A percentile compares a stretch with the other conserved stretches of the same genome.
These are phyloP conservation scores for Operophtera brumata DNA, from an alignment of 2,888 invertebrate species.

Conservation along the genomic window DNA sequence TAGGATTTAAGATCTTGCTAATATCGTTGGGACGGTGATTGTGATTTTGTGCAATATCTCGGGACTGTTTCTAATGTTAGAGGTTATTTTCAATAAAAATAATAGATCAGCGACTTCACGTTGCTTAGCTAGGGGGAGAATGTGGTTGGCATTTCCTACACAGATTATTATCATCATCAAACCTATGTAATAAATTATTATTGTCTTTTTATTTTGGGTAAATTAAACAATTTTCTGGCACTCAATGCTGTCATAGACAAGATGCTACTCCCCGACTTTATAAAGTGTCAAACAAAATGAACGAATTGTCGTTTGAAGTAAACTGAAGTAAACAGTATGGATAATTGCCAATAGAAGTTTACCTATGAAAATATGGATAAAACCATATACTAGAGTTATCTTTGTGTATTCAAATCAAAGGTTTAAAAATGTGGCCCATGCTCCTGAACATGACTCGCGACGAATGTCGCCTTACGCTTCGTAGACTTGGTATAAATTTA, in stretches of 20 bases:
- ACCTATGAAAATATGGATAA: slow-evolving; percentile 73
- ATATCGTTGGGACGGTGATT: too few species aligned
- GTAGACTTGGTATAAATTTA: slow-evolving; percentile 89
- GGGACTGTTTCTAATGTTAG: too few species aligned
- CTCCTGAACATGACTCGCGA: slow-evolving; percentile 92
- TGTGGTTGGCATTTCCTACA: too few species aligned
- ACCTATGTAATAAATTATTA: too few species aligned
- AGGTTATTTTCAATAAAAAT: too few species aligned
- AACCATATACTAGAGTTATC: slow-evolving; percentile 61
- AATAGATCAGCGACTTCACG: too few species aligned
- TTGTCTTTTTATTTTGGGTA: background rate
- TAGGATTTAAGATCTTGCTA: too few species aligned
- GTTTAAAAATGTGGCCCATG: slow-evolving; percentile 82
- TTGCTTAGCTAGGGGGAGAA: too few species aligned
- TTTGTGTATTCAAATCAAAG: slow-evolving; percentile 56
- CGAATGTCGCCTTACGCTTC: slow-evolving; percentile 92
- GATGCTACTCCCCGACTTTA: slow-evolving; percentile 49
- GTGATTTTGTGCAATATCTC: too few species aligned
- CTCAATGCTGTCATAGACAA: slow-evolving; percentile 58
- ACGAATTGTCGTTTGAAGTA: slow-evolving; percentile 81
- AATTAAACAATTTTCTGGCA: slow-evolving; percentile 33
- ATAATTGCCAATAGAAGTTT: slow-evolving; percentile 74
- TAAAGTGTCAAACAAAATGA: slow-evolving; percentile 79
- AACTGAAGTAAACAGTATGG: slow-evolving; percentile 82
- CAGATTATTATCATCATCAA: too few species aligned